phyloP scores from a whole-genome alignment of 2,797 vertebrate genomes.

The Neomorphus geoffroyi region DNA sequence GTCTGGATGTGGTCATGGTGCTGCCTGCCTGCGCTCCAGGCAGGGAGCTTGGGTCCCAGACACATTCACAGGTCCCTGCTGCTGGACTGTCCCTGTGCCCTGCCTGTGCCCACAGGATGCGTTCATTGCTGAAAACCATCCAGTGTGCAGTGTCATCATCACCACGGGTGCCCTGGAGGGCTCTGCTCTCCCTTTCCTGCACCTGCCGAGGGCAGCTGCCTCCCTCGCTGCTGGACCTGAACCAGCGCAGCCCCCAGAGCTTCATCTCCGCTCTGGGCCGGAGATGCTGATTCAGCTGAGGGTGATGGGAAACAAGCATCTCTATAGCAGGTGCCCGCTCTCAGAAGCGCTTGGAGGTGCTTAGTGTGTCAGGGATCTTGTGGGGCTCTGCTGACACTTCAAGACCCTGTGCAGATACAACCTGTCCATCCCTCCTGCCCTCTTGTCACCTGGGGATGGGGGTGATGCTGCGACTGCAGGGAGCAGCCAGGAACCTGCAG shows the following conservation, averaged over 20 bases:
- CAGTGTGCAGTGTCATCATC: accelerated
- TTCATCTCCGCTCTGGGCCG: accelerated
- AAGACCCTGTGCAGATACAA: background rate
- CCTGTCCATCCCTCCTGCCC: no score
- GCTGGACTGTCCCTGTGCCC: background rate
- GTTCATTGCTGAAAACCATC: background rate
- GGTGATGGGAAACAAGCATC: accelerated
- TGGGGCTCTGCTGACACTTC: background rate
- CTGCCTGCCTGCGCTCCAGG: accelerated
- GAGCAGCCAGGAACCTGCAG: background rate
- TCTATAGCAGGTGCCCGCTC: background rate
- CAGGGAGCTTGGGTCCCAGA: background rate
- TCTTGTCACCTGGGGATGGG: background rate
- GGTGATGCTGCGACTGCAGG: accelerated
- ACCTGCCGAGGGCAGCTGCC: background rate
- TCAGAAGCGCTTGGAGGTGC: accelerated
- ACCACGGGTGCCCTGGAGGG: background rate
- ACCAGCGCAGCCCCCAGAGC: background rate
- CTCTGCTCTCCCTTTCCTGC: background rate
- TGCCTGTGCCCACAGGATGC: background rate
- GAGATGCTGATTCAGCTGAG: background rate
- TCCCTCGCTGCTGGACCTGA: accelerated
- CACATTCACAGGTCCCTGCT: background rate
- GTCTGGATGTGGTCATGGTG: accelerated
- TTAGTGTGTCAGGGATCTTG: accelerated